Evolutionary conservation across 2,888 invertebrate genomes (phyloP).

Genomic region (Deilephila elpenor): DNA sequence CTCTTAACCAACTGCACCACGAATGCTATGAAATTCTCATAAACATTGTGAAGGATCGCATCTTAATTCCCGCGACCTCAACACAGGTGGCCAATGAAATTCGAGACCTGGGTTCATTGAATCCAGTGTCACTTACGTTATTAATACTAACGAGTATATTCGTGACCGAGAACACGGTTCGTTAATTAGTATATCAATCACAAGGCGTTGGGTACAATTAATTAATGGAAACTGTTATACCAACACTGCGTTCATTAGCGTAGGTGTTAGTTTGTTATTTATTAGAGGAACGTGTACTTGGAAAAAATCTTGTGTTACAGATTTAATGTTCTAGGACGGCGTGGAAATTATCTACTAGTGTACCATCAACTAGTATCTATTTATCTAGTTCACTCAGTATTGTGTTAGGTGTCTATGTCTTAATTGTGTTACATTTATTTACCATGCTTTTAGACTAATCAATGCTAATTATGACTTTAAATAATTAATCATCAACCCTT

Average conservation of each 20-base stretch:
- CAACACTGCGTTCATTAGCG: slow-evolving; percentile 26
- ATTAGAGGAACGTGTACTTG: slow-evolving; percentile 2
- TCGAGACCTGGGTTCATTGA: slow-evolving; percentile 33
- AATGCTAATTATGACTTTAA: too few species aligned
- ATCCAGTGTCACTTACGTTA: slow-evolving; percentile 31
- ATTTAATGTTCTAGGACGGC: background rate
- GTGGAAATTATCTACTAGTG: background rate
- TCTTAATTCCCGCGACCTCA: slow-evolving; percentile 28
- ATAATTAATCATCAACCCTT: too few species aligned
- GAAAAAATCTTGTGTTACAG: slow-evolving; percentile 7
- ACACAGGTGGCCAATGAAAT: slow-evolving; percentile 31
- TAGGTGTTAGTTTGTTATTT: slow-evolving; percentile 28
- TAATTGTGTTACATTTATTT: too few species aligned
- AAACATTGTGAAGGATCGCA: background rate
- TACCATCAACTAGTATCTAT: background rate
- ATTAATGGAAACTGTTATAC: slow-evolving; percentile 30
- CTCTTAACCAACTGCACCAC: too few species aligned
- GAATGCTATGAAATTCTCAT: background rate
- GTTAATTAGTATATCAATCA: slow-evolving; percentile 46
- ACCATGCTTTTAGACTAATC: too few species aligned
- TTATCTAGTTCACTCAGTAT: background rate
- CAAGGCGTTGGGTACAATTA: slow-evolving; percentile 32
- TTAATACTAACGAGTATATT: slow-evolving; percentile 32
- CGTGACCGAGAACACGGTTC: slow-evolving; percentile 27
- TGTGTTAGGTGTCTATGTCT: background rate